Percentiles rank a stretch among this genome's conserved stretches.
These are phyloP conservation scores for Monochamus alternatus DNA, from an alignment of 2,888 invertebrate species.

Conservation along the genomic window DNA sequence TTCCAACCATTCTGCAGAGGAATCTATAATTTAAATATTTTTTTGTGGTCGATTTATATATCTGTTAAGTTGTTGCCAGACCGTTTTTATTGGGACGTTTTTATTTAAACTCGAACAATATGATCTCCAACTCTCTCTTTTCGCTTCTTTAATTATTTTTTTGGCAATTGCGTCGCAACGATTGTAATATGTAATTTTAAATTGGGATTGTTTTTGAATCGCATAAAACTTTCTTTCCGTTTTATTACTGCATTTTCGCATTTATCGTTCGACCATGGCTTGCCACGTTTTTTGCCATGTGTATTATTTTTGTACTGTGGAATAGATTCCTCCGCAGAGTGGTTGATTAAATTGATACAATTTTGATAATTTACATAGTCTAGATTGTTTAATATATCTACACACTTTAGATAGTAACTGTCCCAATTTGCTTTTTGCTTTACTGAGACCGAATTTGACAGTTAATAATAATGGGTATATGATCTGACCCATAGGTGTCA, in stretches of 20 bases:
- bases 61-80: neutral
- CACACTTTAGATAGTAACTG: neutral
- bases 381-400: neutral
- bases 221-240: too few relatives aligned
- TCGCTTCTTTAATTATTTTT: constrained; percentile 17
- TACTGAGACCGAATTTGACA: neutral
- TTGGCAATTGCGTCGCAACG: constrained; percentile 10
- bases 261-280: constrained; percentile 22
- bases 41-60: neutral
- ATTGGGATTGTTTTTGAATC: constrained; percentile 4
- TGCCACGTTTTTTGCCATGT: neutral
- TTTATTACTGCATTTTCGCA: too few relatives aligned
- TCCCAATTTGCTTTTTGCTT: constrained; percentile 28
- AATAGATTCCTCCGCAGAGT: neutral
- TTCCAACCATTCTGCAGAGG: constrained; percentile 2
- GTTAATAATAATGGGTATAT: constrained; percentile 15
- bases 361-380: neutral
- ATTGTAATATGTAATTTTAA: constrained; percentile 8
- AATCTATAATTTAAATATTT: neutral
- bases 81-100: neutral
- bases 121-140: neutral
- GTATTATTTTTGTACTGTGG: constrained; percentile 11
- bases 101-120: constrained; percentile 3
- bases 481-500: constrained; percentile 25
- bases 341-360: too few relatives aligned